Evolutionary conservation across 2,113 vertebrate species (phyloP).

Genomic region (Leucopternis melanops): DNA sequence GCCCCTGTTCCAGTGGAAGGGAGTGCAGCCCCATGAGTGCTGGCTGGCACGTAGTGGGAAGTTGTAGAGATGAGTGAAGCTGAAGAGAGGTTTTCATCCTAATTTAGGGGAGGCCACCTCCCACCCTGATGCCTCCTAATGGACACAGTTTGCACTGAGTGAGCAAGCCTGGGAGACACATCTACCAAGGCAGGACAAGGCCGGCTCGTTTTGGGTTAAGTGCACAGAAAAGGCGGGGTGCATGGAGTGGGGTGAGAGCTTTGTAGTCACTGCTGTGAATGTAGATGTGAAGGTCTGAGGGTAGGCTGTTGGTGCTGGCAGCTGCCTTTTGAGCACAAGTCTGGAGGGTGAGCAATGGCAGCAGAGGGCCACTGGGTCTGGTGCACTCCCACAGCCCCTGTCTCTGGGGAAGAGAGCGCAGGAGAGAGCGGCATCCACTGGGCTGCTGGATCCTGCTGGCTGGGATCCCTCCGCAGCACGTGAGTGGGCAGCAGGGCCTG

Average conservation of each 20-base stretch:
- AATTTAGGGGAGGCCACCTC: not conserved
- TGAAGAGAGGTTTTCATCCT: not conserved
- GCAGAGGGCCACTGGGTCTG: not conserved
- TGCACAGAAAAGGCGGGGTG: not conserved
- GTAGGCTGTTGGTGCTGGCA: not conserved
- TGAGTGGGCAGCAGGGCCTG: not conserved
- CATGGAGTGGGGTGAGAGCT: not conserved
- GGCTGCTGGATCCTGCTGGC: not conserved
- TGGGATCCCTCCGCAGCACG: not conserved
- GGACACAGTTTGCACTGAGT: not conserved
- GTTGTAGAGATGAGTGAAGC: not conserved
- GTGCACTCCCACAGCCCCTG: not conserved
- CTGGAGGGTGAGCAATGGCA: not conserved
- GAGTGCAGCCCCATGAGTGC: not conserved
- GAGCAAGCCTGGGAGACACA: not conserved
- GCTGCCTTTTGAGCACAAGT: not conserved
- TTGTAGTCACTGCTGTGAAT: not conserved
- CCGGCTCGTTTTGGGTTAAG: not conserved
- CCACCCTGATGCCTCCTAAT: not conserved
- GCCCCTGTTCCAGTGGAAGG: not conserved
- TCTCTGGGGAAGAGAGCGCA: not conserved
- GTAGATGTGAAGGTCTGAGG: not conserved
- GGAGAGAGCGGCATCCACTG: not conserved
- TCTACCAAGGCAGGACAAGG: not conserved
- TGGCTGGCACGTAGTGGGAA: not conserved